These are phyloP conservation scores for Nemotelus pantherinus DNA, from an alignment of 2,888 invertebrate species.

Conservation along the genomic window DNA sequence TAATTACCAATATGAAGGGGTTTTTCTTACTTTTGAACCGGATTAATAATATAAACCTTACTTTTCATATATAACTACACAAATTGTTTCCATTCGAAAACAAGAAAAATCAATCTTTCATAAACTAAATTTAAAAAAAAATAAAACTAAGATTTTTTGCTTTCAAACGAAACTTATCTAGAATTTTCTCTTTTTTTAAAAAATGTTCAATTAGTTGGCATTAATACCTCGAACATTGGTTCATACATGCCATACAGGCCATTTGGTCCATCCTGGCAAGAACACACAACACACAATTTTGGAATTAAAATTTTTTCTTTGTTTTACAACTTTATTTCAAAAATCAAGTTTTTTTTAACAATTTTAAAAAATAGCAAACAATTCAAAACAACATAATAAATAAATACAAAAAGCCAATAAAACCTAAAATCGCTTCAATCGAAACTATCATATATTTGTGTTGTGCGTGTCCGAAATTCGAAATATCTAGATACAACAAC, in stretches of 20 bases:
- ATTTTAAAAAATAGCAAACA: too few species aligned
- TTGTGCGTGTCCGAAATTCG: slow-evolving; percentile 41
- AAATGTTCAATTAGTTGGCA: slow-evolving; percentile 35
- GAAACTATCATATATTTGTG: slow-evolving; percentile 34
- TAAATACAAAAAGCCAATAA: slow-evolving; percentile 33
- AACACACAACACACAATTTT: slow-evolving; percentile 51
- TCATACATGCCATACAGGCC: slow-evolving; percentile 51
- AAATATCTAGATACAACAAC: slow-evolving; percentile 21
- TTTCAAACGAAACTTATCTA: slow-evolving; percentile 2
- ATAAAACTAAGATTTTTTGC: neutral
- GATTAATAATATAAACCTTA: neutral
- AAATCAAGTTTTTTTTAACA: neutral
- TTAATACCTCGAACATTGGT: slow-evolving; percentile 51
- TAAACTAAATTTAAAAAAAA: slow-evolving; percentile 31
- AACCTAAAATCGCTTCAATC: slow-evolving; percentile 35
- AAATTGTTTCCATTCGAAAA: slow-evolving; percentile 1
- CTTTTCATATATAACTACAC: slow-evolving; percentile 47
- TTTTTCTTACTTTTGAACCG: neutral
- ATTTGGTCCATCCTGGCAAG: slow-evolving; percentile 52
- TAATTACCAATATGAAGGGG: neutral
- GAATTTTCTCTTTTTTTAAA: slow-evolving; percentile 25
- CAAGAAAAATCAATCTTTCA: slow-evolving; percentile 22
- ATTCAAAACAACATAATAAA: neutral
- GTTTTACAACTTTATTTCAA: slow-evolving; percentile 6
- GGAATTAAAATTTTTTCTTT: slow-evolving; percentile 27